These are phyloP conservation scores for Piaya cayana DNA, from an alignment of 2,113 vertebrate genomes.

Conservation along the genomic window DNA sequence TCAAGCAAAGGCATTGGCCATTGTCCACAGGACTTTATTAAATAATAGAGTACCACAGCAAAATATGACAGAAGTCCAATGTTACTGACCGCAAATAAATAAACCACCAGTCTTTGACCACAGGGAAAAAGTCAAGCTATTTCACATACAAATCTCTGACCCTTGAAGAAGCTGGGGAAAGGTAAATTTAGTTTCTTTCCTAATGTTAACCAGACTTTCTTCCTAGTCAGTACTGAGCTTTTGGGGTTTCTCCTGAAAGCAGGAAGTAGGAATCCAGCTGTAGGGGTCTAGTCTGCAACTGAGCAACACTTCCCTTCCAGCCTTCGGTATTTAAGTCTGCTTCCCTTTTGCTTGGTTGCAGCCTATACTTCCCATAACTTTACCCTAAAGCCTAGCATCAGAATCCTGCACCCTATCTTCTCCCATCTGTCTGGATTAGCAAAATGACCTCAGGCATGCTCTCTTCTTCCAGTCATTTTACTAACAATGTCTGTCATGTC, in stretches of 20 bases:
- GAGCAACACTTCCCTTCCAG: not conserved
- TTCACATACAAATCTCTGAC: conserved; percentile 25
- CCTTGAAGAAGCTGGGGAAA: not conserved
- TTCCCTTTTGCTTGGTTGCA: not conserved
- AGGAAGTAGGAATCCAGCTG: not conserved
- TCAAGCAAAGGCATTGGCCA: conserved; percentile 18
- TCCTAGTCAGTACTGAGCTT: not conserved
- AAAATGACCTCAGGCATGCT: not conserved
- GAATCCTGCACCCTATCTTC: not conserved
- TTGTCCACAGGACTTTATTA: not conserved
- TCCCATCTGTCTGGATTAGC: not conserved
- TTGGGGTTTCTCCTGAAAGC: not conserved
- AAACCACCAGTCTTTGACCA: not conserved
- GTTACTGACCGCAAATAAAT: not conserved
- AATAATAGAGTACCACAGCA: not conserved
- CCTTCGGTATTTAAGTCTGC: not conserved
- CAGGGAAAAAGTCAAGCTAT: not conserved
- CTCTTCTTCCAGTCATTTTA: not conserved
- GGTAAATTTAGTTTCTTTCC: not conserved
- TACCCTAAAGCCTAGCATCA: not conserved
- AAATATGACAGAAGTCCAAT: conserved; percentile 4
- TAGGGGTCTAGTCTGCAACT: not conserved
- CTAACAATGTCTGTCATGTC: not conserved
- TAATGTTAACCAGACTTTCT: conserved; percentile 34
- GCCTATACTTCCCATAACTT: not conserved